phyloP scores from a whole-genome alignment of 2,797 vertebrate species.

The Staurois parvus region DNA sequence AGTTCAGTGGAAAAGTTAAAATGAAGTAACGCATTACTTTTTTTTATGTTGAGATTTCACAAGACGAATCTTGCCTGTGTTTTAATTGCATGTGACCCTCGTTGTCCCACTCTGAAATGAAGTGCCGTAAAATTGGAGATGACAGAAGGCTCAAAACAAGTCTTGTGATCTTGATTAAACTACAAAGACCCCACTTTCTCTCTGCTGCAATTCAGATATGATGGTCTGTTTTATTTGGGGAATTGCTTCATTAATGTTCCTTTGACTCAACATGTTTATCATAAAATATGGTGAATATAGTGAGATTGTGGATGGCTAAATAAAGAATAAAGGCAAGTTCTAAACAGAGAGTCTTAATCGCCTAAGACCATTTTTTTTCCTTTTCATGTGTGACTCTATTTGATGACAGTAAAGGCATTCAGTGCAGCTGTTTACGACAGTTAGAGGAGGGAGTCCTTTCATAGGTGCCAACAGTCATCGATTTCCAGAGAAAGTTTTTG shows the following conservation, averaged over 20 bases:
- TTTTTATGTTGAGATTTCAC: slow-evolving; percentile 86
- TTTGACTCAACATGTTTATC: slow-evolving; percentile 95
- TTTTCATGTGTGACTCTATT: slow-evolving; percentile 34
- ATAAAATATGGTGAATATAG: slow-evolving; percentile 80
- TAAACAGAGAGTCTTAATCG: slow-evolving; percentile 73
- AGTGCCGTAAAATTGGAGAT: slow-evolving; percentile 88
- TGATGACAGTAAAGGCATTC: neutral
- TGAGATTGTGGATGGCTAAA: slow-evolving; percentile 78
- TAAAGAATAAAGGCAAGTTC: slow-evolving; percentile 73
- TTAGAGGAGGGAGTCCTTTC: neutral
- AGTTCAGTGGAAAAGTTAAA: slow-evolving; percentile 87
- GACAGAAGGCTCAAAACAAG: slow-evolving; percentile 86
- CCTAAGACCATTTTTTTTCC: slow-evolving; percentile 60
- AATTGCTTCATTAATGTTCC: slow-evolving; percentile 92
- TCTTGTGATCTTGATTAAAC: slow-evolving; percentile 90
- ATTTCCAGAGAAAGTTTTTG: neutral
- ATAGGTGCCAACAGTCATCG: neutral
- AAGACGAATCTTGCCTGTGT: slow-evolving; percentile 86
- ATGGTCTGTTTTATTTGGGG: slow-evolving; percentile 89
- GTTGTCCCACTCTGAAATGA: slow-evolving; percentile 84
- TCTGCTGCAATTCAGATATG: slow-evolving; percentile 85
- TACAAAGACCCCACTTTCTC: slow-evolving; percentile 85
- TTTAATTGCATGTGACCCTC: slow-evolving; percentile 90
- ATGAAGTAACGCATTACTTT: slow-evolving; percentile 86
- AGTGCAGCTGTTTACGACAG: slow-evolving; percentile 21